Percentiles rank a stretch among this genome's conserved stretches.
Evolutionary conservation across 2,888 invertebrate genomes (phyloP).

Genomic region (Andrena fulva): DNA sequence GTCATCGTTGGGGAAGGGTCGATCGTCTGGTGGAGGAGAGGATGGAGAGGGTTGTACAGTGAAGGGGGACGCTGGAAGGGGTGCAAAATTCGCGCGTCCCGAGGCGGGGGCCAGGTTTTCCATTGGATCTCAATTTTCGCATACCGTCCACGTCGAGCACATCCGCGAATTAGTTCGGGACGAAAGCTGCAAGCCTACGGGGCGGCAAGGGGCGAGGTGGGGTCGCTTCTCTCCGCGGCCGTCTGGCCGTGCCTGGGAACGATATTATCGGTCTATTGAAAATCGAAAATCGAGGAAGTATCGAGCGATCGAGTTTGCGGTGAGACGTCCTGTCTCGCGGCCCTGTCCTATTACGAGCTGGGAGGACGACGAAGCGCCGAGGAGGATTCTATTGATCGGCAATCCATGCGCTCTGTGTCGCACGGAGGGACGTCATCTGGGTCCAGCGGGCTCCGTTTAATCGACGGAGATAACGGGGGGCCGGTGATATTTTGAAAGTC

Average conservation of each 20-base stretch:
- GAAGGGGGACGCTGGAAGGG: background rate
- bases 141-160: constrained; percentile 53
- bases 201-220: constrained; percentile 3
- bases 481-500: constrained; percentile 41
- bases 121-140: constrained; percentile 71
- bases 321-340: constrained; percentile 59
- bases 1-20: constrained; percentile 43
- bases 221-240: constrained; percentile 2
- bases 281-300: constrained; percentile 75
- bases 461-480: constrained; percentile 21
- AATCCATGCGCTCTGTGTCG: constrained; percentile 39
- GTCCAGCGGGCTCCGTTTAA: constrained; percentile 26
- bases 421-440: background rate
- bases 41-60: no score
- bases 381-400: constrained; percentile 58
- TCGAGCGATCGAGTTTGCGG: constrained; percentile 67
- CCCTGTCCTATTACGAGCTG: constrained; percentile 55
- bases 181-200: constrained; percentile 8
- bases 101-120: constrained; percentile 31
- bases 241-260: constrained; percentile 40
- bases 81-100: constrained; percentile 43
- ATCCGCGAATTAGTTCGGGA: constrained; percentile 61
- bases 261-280: constrained; percentile 73
- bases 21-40: constrained; percentile 12
- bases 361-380: constrained; percentile 12